Evolutionary conservation across 2,888 invertebrate species (phyloP), one percentile per base, ranked within the genome.

Genomic region (Dusona sp.): DNA sequence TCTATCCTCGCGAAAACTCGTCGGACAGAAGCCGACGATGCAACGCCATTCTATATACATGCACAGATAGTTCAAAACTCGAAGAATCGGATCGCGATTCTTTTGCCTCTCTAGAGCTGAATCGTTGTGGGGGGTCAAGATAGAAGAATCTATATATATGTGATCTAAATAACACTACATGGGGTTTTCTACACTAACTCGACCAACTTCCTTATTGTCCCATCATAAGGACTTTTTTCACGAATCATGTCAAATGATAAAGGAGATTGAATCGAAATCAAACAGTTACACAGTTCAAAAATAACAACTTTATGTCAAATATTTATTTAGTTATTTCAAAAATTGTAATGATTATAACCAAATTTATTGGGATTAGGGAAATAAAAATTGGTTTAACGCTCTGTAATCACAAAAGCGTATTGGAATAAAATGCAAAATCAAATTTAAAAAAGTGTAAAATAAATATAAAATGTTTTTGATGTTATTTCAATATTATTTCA

Each of bases 1-100:
- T 87, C 87, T 87, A 84, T 82, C 75, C 74, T 73, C 80, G 75
- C 45, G 82, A 84, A 87, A 81, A 72, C 75, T 74, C 80, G 86
- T 81, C 86, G 86, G 86, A 86, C 81, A 79, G 83, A 81, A 84
- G 86, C 79, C 86, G 79, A 45, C 74, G 84, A 78, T 82, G 70
- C 75, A 79, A 73, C 78, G 22, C 33, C n/a, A 3, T 70, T 13
- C 16, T 61, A 68, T 67, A 79, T 29, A 45, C 22, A 61, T 65
- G 48, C 48, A 77, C 3, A 65, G 57, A 78, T 38, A 61, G 36
- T 74, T 78, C 68, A 65, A 84, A 82, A 82, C 70, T 84, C 81
- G 84, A 84, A 84, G 84, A 82, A 84, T 84, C 64, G 65, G 19
- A 64, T 48, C 70, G 79, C 79, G 70, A 86, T 86, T 84, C 86